Evolutionary conservation across 2,113 vertebrate species (phyloP), one percentile per base, ranked within the genome.

Genomic region (Oceanodroma tethys): DNA sequence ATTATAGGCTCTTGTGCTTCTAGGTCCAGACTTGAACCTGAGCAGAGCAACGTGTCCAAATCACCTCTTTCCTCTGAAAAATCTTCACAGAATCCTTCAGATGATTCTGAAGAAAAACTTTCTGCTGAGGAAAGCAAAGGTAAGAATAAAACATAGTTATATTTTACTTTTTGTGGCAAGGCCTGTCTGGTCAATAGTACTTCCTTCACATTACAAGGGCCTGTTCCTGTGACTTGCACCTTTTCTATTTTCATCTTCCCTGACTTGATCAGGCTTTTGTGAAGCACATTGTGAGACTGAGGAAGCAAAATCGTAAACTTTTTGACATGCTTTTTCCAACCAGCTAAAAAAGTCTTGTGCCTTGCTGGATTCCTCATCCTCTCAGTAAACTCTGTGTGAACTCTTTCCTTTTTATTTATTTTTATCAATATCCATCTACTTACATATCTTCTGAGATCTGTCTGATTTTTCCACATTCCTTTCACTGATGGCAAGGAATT

Each of bases 1-100:
- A 45, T 56, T 38, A 40, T 7, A 15, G 42, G 9, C 6, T 84
- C 38, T 56, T 88, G 40, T 95, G 29, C 48, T 94, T 97, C 73
- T 81, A 99, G 99, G 66, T 99, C 99, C 27, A 99, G 98, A 80
- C 98, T 99, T 95, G 98, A 99, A 90, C 99, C 99, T 13, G 99
- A 99, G 62, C 98, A 98, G 78, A 98, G 93, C 58, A 78, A 78
- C 9, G 97, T 97, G 74, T 94, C 94, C 30, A 96, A 82, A 79
- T 88, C 93, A 7, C 27, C 95, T 50, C 27, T 62, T 25, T 88
- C 95, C 10, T 2, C 95, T n/a, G 98, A 98, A 94, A 98, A 96
- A 68, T 66, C 43, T 12, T 86, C 91, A 15, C 91, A 93, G 43
- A 56, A 29, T 58, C 34, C 81, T 86, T 86, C 93, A 20, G 98